Conservation (phyloP, 2,888 invertebrate genomes). For the Lacanobia oleracea region DNA sequence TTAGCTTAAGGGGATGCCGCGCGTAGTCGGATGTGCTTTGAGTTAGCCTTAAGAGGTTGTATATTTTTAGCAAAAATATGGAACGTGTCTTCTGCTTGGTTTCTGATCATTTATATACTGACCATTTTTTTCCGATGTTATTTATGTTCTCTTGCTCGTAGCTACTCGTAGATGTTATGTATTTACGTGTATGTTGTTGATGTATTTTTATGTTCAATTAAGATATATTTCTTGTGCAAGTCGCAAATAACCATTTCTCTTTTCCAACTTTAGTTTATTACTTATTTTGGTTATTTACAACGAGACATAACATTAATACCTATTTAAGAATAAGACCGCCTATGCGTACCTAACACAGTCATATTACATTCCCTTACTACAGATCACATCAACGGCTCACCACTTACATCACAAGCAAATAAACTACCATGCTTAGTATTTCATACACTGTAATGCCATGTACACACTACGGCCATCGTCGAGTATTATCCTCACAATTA, state of each 20-base stretch:
- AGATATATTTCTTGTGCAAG: no score
- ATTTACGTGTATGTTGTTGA: no score
- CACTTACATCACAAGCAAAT: slow-evolving; percentile 1
- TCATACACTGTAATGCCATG: slow-evolving; percentile 1
- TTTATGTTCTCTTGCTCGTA: no score
- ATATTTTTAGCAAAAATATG: slow-evolving; percentile 8
- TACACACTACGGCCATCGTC: slow-evolving; percentile 11
- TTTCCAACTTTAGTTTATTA: no score
- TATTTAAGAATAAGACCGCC: background rate
- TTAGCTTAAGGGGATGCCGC: slow-evolving; percentile 43
- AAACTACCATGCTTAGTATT: slow-evolving; percentile 1
- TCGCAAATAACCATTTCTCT: no score
- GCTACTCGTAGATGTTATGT: no score
- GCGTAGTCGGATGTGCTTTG: slow-evolving; percentile 18
- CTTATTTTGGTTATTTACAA: background rate
- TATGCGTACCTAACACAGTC: background rate
- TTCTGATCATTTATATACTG: background rate
- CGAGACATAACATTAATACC: background rate
- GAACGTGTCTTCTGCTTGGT: slow-evolving; percentile 1
- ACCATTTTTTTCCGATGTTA: background rate
- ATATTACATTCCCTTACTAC: background rate
- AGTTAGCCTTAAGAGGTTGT: slow-evolving; percentile 1
- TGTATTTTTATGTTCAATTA: no score
- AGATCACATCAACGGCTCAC: background rate
- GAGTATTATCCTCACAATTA: slow-evolving; percentile 6